Conservation (phyloP, 2,797 vertebrate genomes). For the Myotis daubentonii region DNA sequence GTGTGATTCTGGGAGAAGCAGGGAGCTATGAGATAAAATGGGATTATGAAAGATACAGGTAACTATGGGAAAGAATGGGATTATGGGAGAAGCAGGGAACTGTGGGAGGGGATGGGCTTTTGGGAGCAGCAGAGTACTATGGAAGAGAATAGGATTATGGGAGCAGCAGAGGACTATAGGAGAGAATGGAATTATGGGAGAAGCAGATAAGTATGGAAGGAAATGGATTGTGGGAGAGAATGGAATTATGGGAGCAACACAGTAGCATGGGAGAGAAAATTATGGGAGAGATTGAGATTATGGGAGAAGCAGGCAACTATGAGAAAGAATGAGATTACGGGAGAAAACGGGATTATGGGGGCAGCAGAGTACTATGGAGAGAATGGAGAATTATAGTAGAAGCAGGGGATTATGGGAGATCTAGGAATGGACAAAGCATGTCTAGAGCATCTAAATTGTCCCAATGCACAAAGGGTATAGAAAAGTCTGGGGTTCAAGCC, state of each 20-base stretch:
- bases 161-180: not conserved
- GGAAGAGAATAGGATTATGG: not conserved
- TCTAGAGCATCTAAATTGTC: slow-evolving; percentile 7
- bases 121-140: not conserved
- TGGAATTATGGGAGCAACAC: not conserved
- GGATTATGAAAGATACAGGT: not conserved
- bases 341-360: not conserved
- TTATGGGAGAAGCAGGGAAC: not conserved
- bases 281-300: not conserved
- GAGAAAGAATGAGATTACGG: not conserved
- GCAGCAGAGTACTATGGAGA: not conserved
- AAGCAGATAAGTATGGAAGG: not conserved
- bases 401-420: not conserved
- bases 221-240: not conserved
- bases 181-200: not conserved
- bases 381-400: not conserved
- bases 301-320: not conserved
- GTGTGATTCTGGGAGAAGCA: not conserved
- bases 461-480: not conserved
- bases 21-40: not conserved
- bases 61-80: not conserved
- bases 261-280: not conserved
- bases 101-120: not conserved
- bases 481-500: not conserved
- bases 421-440: not conserved